A percentile compares a stretch with the other conserved stretches of the same genome.
Conservation (phyloP, 2,113 vertebrate genomes). For the Diadophis punctatus region DNA sequence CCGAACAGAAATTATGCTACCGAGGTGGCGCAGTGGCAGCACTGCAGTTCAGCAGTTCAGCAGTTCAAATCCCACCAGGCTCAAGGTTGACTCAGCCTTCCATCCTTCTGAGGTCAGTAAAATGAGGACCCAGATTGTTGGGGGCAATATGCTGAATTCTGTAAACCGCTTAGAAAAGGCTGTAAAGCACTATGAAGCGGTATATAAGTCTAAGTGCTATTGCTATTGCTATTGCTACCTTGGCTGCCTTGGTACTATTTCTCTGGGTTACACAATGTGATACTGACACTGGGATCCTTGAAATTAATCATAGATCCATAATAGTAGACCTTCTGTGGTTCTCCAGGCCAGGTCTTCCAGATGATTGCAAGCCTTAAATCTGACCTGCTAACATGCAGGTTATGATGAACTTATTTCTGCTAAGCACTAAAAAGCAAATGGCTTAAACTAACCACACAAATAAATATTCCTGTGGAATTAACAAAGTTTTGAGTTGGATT, state of each 20-base stretch:
- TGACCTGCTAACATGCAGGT: conserved; percentile 54
- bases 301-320: conserved; percentile 57
- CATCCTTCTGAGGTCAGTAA: too few species aligned
- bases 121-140: too few species aligned
- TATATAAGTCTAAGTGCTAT: too few species aligned
- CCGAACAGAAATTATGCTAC: background rate
- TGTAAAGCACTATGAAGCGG: too few species aligned
- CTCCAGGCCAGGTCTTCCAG: conserved; percentile 54
- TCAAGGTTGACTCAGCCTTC: too few species aligned
- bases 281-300: conserved; percentile 53
- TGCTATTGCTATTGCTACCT: too few species aligned
- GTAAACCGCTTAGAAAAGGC: too few species aligned
- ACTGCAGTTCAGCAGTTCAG: too few species aligned
- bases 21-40: too few species aligned
- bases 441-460: background rate
- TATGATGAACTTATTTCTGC: conserved; percentile 35
- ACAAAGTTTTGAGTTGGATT: background rate
- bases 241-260: background rate
- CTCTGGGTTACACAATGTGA: conserved; percentile 26
- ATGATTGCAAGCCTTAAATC: conserved; percentile 55
- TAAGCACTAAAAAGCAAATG: conserved; percentile 28
- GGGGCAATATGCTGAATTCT: too few species aligned
- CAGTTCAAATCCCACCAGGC: too few species aligned
- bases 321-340: conserved; percentile 50
- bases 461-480: conserved; percentile 6